Conservation (phyloP, 1,140 invertebrate species). For the Atta cephalotes region DNA sequence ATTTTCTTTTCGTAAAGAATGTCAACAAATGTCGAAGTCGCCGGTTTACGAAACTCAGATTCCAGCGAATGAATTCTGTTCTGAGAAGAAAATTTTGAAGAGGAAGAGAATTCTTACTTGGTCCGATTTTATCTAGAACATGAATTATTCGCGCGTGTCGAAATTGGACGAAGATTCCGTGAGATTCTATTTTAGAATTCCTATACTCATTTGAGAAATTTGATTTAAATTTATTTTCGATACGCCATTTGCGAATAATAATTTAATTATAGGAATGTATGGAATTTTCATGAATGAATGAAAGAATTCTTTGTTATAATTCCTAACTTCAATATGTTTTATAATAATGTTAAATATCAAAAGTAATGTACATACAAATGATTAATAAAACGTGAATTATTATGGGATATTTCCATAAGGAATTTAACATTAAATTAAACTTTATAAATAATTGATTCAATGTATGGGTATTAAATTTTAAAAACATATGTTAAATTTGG, state of each 20-base stretch:
- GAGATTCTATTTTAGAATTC: neutral
- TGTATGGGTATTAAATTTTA: neutral
- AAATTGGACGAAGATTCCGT: neutral
- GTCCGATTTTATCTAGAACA: constrained; percentile 34
- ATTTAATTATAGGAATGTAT: neutral
- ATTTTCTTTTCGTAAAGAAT: constrained; percentile 56
- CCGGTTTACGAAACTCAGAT: constrained; percentile 42
- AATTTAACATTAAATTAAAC: constrained; percentile 43
- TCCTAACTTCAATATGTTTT: constrained; percentile 11
- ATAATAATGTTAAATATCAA: neutral
- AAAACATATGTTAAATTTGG: too few relatives aligned
- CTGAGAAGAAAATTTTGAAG: constrained; percentile 42
- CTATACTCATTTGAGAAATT: neutral
- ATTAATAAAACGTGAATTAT: constrained; percentile 22
- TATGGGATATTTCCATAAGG: neutral
- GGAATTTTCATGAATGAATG: neutral
- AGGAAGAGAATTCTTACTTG: constrained; percentile 26
- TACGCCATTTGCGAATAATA: constrained; percentile 9
- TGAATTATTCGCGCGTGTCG: constrained; percentile 29
- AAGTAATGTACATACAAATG: neutral
- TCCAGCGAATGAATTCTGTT: constrained; percentile 25
- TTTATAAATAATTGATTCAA: constrained; percentile 4
- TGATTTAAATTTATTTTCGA: neutral
- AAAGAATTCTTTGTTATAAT: neutral
- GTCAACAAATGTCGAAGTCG: constrained; percentile 52